Percentiles rank a stretch among this genome's conserved stretches.
Evolutionary conservation across 2,797 vertebrate genomes (phyloP).

Genomic region (Dipus sagitta): DNA sequence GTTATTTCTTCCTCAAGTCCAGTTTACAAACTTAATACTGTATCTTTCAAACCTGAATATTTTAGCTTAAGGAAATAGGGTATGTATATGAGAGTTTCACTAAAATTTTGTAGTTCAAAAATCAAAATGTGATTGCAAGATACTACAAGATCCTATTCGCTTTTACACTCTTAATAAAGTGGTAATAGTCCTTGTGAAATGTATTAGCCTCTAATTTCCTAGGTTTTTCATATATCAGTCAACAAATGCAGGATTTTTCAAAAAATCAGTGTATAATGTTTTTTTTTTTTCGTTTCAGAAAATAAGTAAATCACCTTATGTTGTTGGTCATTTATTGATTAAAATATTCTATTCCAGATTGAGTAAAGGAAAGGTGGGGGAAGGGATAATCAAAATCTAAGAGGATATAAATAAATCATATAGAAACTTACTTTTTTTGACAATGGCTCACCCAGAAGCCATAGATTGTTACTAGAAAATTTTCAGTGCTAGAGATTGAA

Average conservation of each 20-base stretch:
- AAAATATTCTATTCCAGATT: not conserved
- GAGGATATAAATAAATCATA: no score
- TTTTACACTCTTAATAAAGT: no score
- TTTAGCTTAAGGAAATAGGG: not conserved
- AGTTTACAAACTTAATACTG: not conserved
- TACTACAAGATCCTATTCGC: no score
- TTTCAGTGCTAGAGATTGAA: no score
- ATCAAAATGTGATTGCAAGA: not conserved
- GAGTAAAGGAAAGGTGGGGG: no score
- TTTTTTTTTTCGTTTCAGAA: not conserved
- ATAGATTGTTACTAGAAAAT: no score
- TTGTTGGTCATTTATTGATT: constrained; percentile 6
- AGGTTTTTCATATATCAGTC: not conserved
- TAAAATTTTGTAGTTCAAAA: not conserved
- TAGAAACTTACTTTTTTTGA: no score
- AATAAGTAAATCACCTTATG: not conserved
- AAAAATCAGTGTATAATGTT: constrained; percentile 1
- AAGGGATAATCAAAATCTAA: no score
- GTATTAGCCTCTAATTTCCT: not conserved
- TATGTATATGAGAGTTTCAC: not conserved
- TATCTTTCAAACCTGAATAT: not conserved
- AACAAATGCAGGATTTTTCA: constrained; percentile 1
- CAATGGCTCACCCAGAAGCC: no score
- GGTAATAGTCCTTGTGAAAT: no score
- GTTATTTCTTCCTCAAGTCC: not conserved